Conservation (phyloP, 2,888 invertebrate species). For the Lithophane semibrunnea region DNA sequence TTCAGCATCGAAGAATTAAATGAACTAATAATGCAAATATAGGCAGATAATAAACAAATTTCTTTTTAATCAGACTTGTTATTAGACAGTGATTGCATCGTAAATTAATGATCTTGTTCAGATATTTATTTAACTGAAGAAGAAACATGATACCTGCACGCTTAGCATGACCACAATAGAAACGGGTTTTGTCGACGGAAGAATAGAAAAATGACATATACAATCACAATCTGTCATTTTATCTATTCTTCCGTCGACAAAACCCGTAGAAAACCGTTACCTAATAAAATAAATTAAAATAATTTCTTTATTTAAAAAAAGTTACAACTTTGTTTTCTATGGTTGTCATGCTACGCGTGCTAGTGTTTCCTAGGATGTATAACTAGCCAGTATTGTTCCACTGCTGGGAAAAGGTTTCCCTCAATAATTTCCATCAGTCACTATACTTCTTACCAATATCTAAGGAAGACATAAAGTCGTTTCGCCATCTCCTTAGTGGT, state of each 20-base stretch:
- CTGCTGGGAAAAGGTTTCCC: background rate
- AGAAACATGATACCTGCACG: background rate
- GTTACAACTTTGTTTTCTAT: no score
- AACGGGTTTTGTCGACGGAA: no score
- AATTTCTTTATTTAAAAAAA: no score
- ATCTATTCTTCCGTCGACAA: no score
- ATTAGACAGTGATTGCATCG: constrained; percentile 12
- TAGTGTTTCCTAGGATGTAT: no score
- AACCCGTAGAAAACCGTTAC: no score
- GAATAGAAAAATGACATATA: no score
- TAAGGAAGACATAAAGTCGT: background rate
- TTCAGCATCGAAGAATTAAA: constrained; percentile 42
- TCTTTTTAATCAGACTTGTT: constrained; percentile 26
- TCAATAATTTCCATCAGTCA: background rate
- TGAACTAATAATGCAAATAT: constrained; percentile 31
- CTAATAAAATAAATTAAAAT: no score
- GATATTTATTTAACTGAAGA: background rate
- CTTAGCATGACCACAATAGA: no score
- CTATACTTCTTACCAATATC: background rate
- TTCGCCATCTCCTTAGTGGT: background rate
- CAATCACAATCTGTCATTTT: no score
- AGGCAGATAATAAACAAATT: constrained; percentile 28
- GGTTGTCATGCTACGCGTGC: no score
- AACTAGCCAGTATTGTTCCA: background rate
- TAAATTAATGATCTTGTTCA: constrained; percentile 24